phyloP scores from a whole-genome alignment of 1,140 invertebrate genomes.

The Scylla paramamosain region DNA sequence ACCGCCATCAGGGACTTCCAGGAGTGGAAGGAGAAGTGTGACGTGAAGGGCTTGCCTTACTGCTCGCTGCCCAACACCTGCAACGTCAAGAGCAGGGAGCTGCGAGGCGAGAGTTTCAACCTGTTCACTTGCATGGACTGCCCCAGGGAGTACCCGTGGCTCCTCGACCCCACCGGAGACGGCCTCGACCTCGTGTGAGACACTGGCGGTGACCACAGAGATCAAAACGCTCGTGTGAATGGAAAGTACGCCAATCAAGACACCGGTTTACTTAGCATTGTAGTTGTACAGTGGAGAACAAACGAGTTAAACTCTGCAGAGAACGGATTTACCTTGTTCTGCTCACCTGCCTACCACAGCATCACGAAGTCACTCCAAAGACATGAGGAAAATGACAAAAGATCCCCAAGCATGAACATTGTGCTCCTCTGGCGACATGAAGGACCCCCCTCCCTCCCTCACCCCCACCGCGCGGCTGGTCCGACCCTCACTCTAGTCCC shows the following conservation, averaged over 20 bases:
- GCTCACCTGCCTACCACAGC: no score
- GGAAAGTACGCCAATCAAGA: background rate
- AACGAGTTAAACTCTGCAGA: no score
- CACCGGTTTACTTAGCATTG: background rate
- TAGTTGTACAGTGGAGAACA: no score
- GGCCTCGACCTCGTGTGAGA: constrained; percentile 86
- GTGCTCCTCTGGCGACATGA: background rate
- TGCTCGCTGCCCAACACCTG: constrained; percentile 95
- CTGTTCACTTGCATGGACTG: constrained; percentile 97
- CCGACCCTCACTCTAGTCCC: background rate
- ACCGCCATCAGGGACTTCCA: constrained; percentile 93
- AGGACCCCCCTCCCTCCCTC: background rate
- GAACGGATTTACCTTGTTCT: no score
- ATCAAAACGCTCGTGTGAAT: background rate
- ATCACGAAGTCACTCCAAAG: background rate
- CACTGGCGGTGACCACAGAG: background rate
- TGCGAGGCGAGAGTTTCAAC: constrained; percentile 94
- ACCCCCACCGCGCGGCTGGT: background rate
- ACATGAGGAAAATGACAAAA: background rate
- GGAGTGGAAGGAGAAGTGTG: constrained; percentile 97
- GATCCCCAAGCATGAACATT: background rate
- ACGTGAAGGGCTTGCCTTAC: constrained; percentile 95
- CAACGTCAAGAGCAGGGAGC: constrained; percentile 91
- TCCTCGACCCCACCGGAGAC: constrained; percentile 96
- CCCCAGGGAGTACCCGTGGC: constrained; percentile 97